Percentiles rank a stretch among this genome's conserved stretches.
Conservation (phyloP, 2,888 invertebrate genomes). For the Serripes groenlandicus region DNA sequence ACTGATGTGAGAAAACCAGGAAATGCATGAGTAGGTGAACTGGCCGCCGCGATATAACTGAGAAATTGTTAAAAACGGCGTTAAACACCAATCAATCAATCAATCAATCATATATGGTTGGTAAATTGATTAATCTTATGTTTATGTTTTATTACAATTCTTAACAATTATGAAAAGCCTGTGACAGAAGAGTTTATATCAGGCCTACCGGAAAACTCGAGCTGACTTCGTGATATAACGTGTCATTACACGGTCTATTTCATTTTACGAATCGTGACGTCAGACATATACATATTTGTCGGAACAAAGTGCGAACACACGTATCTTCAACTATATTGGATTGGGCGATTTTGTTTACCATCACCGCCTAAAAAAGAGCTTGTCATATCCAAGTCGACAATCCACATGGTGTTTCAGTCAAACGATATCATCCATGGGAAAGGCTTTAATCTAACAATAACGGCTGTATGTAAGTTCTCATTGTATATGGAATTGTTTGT, state of each 20-base stretch:
- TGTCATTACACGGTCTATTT: constrained; percentile 20
- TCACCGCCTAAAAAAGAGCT: background rate
- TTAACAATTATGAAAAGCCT: constrained; percentile 1
- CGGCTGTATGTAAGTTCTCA: constrained; percentile 19
- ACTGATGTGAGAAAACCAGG: too few species aligned
- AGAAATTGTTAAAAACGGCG: too few species aligned
- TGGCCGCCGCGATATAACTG: too few species aligned
- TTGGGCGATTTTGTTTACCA: constrained; percentile 17
- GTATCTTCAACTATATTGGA: background rate
- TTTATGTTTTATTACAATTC: background rate
- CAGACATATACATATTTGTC: constrained; percentile 22
- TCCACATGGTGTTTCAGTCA: constrained; percentile 10
- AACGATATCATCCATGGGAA: background rate
- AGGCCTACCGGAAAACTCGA: constrained; percentile 10
- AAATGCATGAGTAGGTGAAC: too few species aligned
- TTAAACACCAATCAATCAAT: too few species aligned
- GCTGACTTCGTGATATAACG: constrained; percentile 4
- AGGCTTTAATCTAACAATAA: constrained; percentile 20
- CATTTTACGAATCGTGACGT: constrained; percentile 11
- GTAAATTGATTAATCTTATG: too few species aligned
- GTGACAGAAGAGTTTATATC: constrained; percentile 13
- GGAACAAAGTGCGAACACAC: constrained; percentile 10
- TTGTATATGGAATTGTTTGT: too few species aligned
- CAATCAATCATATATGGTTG: too few species aligned
- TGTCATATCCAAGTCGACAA: background rate